These are phyloP conservation scores for Sterna hirundo DNA, from an alignment of 2,113 vertebrate species.

Conservation along the genomic window DNA sequence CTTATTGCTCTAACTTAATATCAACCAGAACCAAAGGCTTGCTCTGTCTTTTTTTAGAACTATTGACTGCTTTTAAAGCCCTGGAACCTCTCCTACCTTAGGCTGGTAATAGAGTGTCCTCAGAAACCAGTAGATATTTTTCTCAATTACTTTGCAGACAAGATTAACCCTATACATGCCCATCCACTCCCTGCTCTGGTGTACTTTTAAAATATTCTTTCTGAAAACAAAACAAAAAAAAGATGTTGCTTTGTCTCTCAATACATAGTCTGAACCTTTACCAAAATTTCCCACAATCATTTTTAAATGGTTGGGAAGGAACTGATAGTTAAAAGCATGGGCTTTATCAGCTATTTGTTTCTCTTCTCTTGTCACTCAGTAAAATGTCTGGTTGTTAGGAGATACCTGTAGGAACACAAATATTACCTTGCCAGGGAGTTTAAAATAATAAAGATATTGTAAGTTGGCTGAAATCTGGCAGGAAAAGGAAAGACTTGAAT, in stretches of 20 bases:
- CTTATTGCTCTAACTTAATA: constrained; percentile 4
- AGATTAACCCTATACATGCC: neutral
- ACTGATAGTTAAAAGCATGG: neutral
- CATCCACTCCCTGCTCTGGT: neutral
- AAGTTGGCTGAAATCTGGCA: neutral
- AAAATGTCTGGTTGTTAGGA: neutral
- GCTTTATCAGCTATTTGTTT: neutral
- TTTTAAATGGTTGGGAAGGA: neutral
- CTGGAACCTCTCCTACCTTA: neutral
- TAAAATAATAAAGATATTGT: neutral
- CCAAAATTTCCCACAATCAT: neutral
- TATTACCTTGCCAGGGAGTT: neutral
- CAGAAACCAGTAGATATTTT: neutral
- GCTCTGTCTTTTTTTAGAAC: neutral
- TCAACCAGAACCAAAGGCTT: neutral
- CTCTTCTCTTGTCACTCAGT: neutral
- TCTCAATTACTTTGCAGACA: neutral
- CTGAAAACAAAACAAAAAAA: neutral
- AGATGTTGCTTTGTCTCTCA: neutral
- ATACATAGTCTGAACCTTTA: neutral
- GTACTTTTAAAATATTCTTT: neutral
- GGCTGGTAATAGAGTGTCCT: neutral
- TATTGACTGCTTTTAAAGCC: constrained; percentile 28
- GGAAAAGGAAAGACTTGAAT: neutral
- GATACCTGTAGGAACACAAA: neutral